Percentiles rank a stretch among this genome's conserved stretches.
Evolutionary conservation across 2,888 invertebrate species (phyloP).

Genomic region (Saturnia pavonia): DNA sequence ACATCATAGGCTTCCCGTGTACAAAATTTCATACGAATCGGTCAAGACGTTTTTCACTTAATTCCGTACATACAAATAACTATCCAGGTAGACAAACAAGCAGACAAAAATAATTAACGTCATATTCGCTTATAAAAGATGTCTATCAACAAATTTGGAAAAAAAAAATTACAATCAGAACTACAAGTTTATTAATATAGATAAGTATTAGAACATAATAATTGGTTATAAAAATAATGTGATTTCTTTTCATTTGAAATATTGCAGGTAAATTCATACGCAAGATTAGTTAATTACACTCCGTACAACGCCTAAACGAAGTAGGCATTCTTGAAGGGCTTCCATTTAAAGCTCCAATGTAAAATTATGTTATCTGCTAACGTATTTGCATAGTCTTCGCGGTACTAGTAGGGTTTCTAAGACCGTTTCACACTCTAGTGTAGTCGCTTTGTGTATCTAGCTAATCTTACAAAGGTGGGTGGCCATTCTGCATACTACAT

Average conservation of each 20-base stretch:
- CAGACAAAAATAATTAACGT: no score
- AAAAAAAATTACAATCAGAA: no score
- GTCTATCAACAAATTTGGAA: no score
- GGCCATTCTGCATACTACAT: neutral
- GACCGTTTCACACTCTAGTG: neutral
- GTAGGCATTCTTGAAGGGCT: neutral
- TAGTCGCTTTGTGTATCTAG: neutral
- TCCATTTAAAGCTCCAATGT: neutral
- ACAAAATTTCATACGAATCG: no score
- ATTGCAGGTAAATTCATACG: neutral
- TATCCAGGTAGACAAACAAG: no score
- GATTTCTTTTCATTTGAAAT: neutral
- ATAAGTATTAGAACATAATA: no score
- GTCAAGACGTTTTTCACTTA: no score
- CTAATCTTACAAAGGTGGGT: neutral
- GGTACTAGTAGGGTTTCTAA: conserved; percentile 6
- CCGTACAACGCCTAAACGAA: neutral
- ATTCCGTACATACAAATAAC: no score
- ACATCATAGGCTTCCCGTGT: no score
- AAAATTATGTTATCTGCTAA: conserved; percentile 6
- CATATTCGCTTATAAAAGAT: no score
- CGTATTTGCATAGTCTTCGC: conserved; percentile 2
- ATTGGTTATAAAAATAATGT: neutral
- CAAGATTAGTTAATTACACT: neutral
- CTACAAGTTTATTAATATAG: no score